Evolutionary conservation across 2,888 invertebrate genomes (phyloP).

Genomic region (Euspilapteryx auroguttella): DNA sequence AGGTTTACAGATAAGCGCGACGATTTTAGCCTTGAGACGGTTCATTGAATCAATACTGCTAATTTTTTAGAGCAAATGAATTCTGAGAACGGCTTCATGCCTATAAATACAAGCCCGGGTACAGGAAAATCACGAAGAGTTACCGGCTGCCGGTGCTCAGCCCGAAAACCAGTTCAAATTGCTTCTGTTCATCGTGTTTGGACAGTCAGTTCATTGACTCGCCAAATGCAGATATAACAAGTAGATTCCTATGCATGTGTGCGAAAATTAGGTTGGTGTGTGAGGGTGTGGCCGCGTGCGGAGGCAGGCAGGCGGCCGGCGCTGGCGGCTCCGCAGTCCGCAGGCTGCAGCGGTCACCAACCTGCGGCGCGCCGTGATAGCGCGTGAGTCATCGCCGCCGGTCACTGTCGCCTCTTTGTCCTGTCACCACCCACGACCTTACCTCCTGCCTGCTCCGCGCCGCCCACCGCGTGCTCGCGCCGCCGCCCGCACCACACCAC

Average conservation of each 20-base stretch:
- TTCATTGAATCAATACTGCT: background rate
- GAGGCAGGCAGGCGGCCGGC: slow-evolving; percentile 21
- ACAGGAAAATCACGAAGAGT: background rate
- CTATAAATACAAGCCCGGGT: background rate
- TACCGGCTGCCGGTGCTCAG: background rate
- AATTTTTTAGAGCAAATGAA: background rate
- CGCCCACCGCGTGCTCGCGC: slow-evolving; percentile 4
- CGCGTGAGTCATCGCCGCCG: slow-evolving; percentile 47
- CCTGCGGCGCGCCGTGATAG: slow-evolving; percentile 21
- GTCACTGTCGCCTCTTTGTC: slow-evolving; percentile 23
- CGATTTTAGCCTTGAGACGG: background rate
- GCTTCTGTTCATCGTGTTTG: slow-evolving; percentile 44
- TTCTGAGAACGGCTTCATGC: background rate
- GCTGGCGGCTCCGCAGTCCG: too few relatives aligned
- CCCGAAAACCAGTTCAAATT: slow-evolving; percentile 50
- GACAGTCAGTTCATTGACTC: slow-evolving; percentile 46
- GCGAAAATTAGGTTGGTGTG: slow-evolving; percentile 28
- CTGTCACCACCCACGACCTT: slow-evolving; percentile 19
- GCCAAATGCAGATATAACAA: slow-evolving; percentile 26
- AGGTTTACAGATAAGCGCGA: too few relatives aligned
- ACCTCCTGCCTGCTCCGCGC: slow-evolving; percentile 14
- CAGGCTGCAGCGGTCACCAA: slow-evolving; percentile 37
- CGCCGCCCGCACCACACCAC: slow-evolving; percentile 8
- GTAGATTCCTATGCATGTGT: slow-evolving; percentile 18
- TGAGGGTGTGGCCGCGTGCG: slow-evolving; percentile 37